A percentile compares a stretch with the other conserved stretches of the same genome.
Conservation (phyloP, 2,797 vertebrate genomes). For the Gallinago nigripennis region DNA sequence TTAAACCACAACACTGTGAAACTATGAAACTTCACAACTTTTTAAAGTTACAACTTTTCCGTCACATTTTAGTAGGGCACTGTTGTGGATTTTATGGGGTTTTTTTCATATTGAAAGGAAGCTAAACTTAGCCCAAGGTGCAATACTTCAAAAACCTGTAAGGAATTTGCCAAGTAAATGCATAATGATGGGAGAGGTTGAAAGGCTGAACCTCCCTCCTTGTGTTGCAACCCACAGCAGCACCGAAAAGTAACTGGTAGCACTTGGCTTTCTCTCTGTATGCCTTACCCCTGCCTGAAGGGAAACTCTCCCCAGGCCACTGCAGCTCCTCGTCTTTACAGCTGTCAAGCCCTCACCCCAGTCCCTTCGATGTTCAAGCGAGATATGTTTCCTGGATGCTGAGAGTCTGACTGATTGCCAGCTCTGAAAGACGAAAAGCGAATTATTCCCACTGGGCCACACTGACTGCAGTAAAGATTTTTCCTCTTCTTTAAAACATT, state of each 20-base stretch:
- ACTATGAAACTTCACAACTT: neutral
- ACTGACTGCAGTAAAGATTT: neutral
- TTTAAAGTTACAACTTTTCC: neutral
- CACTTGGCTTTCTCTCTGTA: neutral
- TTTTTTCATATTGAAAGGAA: neutral
- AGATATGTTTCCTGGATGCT: neutral
- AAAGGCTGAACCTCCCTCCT: neutral
- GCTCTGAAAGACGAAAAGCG: neutral
- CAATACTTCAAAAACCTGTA: neutral
- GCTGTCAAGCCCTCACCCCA: neutral
- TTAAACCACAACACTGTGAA: neutral
- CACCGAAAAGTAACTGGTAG: neutral
- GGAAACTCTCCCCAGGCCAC: neutral
- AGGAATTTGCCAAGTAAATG: neutral
- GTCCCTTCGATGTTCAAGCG: too few species aligned
- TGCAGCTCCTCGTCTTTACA: neutral
- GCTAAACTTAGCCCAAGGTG: neutral
- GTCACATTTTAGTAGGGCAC: neutral
- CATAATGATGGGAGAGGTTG: neutral
- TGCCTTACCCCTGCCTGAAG: neutral
- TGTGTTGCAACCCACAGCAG: neutral
- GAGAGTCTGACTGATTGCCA: neutral
- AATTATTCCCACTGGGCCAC: neutral
- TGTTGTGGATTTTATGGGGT: fast-evolving
- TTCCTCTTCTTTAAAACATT: neutral